A percentile compares a stretch with the other conserved stretches of the same genome.
phyloP scores from a whole-genome alignment of 2,113 vertebrate species.

The Fregetta grallaria region DNA sequence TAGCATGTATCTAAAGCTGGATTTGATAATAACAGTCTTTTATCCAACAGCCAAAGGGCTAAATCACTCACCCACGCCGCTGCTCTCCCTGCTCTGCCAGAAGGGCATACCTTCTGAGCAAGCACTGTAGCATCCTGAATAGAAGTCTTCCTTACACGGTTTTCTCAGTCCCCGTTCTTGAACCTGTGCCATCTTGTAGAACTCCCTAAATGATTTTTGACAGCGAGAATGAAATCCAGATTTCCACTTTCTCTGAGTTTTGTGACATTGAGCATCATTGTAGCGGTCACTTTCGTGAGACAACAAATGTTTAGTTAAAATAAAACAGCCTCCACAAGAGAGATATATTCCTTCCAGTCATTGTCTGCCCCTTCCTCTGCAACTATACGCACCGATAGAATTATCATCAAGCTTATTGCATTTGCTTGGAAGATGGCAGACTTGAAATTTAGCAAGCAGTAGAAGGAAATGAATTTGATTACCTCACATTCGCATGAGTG shows the following conservation, averaged over 20 bases:
- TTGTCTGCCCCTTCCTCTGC: not conserved
- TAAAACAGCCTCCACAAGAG: not conserved
- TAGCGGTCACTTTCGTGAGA: not conserved
- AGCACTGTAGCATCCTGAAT: not conserved
- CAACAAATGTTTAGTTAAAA: not conserved
- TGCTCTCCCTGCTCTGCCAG: not conserved
- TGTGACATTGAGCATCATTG: not conserved
- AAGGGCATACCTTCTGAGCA: not conserved
- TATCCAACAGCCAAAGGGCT: not conserved
- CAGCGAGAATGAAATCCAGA: not conserved
- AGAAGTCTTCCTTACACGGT: not conserved
- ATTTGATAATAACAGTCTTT: not conserved
- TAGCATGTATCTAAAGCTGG: not conserved
- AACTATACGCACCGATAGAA: not conserved
- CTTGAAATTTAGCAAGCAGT: not conserved
- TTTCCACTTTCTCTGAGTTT: not conserved
- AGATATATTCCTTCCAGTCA: not conserved
- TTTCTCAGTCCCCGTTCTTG: not conserved
- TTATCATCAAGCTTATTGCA: not conserved
- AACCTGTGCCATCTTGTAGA: not conserved
- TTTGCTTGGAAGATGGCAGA: not conserved
- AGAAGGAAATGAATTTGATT: not conserved
- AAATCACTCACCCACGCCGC: not conserved
- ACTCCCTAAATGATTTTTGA: not conserved
- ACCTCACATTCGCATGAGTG: accelerated